Evolutionary conservation across 2,888 invertebrate species (phyloP).

Genomic region (Tetropium fuscum): DNA sequence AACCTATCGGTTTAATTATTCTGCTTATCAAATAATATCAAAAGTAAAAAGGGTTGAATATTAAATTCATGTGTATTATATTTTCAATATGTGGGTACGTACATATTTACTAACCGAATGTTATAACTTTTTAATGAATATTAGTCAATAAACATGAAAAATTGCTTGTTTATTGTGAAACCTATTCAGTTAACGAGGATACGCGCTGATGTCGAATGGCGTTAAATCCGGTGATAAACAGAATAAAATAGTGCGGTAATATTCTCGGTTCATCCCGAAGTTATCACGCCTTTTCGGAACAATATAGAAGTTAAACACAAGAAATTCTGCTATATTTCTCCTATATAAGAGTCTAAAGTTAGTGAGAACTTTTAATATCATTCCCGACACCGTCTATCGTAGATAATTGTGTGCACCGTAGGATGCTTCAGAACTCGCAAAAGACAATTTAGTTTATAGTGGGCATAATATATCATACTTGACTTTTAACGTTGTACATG

Average conservation of each 20-base stretch:
- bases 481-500: not conserved
- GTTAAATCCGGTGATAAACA: not conserved
- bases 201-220: not conserved
- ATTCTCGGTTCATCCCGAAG: slow-evolving; percentile 3
- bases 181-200: not conserved
- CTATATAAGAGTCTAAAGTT: slow-evolving; percentile 9
- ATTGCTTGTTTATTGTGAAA: slow-evolving; percentile 2
- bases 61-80: too few relatives aligned
- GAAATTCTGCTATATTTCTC: slow-evolving; percentile 7
- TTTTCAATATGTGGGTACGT: too few relatives aligned
- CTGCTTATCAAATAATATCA: too few relatives aligned
- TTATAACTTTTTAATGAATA: not conserved
- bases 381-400: not conserved
- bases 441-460: slow-evolving; percentile 10
- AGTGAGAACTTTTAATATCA: slow-evolving; percentile 8
- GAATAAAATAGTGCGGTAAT: slow-evolving; percentile 9
- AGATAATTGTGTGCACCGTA: slow-evolving; percentile 1
- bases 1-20: too few relatives aligned
- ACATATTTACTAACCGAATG: not conserved
- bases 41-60: too few relatives aligned
- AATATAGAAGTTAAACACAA: slow-evolving; percentile 12
- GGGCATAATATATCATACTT: not conserved
- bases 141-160: slow-evolving; percentile 1
- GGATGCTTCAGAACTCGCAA: not conserved
- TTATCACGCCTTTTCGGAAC: slow-evolving; percentile 3